Conservation (phyloP, 2,888 invertebrate species). For the Drosophila kanekoi region DNA sequence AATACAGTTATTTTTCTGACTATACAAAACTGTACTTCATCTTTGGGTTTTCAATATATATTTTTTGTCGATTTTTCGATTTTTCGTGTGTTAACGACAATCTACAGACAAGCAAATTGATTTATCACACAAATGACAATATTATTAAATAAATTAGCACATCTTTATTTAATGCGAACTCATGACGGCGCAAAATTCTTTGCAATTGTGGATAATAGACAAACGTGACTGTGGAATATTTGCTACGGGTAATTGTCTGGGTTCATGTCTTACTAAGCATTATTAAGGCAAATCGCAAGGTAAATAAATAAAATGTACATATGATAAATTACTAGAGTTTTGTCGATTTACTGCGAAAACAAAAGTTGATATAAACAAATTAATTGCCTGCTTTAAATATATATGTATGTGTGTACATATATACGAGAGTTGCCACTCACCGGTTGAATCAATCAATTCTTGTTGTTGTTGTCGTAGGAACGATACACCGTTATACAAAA, state of each 20-base stretch:
- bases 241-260: slow-evolving; percentile 12
- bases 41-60: slow-evolving; percentile 13
- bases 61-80: background rate
- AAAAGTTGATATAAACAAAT: slow-evolving; percentile 37
- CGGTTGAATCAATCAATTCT: slow-evolving; percentile 54
- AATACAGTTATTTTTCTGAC: background rate
- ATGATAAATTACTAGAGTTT: slow-evolving; percentile 24
- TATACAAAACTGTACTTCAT: slow-evolving; percentile 11
- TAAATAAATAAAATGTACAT: slow-evolving; percentile 18
- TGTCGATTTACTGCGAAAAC: slow-evolving; percentile 49
- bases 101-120: slow-evolving; percentile 36
- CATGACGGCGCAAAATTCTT: slow-evolving; percentile 34
- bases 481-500: slow-evolving; percentile 17
- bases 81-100: background rate
- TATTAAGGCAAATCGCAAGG: slow-evolving; percentile 24
- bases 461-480: slow-evolving; percentile 24
- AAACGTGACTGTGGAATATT: slow-evolving; percentile 42
- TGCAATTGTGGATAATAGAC: slow-evolving; percentile 18
- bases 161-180: slow-evolving; percentile 20
- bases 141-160: slow-evolving; percentile 44
- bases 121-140: slow-evolving; percentile 41
- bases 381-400: slow-evolving; percentile 5
- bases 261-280: slow-evolving; percentile 35
- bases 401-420: slow-evolving; percentile 5
- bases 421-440: slow-evolving; percentile 44